These are phyloP conservation scores for Calypte anna DNA, from an alignment of 2,113 vertebrate genomes.

Conservation along the genomic window DNA sequence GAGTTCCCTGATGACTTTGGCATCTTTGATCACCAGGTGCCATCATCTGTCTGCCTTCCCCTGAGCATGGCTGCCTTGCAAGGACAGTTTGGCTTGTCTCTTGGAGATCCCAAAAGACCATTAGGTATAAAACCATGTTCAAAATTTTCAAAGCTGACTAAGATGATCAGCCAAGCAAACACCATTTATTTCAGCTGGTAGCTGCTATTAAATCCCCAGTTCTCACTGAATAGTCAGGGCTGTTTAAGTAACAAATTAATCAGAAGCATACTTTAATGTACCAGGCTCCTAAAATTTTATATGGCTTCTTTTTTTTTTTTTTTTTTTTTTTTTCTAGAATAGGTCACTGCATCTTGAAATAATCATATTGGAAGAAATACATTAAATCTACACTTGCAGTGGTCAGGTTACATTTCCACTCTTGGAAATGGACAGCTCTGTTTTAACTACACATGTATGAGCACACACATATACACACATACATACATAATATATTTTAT, in stretches of 20 bases:
- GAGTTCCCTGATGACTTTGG: constrained; percentile 32
- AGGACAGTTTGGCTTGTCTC: constrained; percentile 33
- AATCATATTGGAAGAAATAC: not conserved
- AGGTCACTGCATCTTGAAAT: not conserved
- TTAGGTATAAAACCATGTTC: not conserved
- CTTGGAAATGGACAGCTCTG: not conserved
- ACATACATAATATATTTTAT: not conserved
- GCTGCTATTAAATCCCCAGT: constrained; percentile 33
- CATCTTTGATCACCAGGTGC: constrained; percentile 60
- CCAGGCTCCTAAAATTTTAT: not conserved
- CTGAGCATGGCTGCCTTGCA: constrained; percentile 3
- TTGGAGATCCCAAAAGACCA: constrained; percentile 28
- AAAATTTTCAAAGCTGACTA: constrained; percentile 21
- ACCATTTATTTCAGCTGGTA: constrained; percentile 38
- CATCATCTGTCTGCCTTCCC: constrained; percentile 39
- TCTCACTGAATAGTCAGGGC: constrained; percentile 33
- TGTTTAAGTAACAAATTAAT: constrained; percentile 37
- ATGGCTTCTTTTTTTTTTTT: constrained; percentile 1
- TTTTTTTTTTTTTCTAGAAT: not conserved
- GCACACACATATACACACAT: not conserved
- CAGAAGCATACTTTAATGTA: constrained; percentile 19
- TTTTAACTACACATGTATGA: not conserved
- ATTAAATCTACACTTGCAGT: not conserved
- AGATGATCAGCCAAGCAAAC: constrained; percentile 43
- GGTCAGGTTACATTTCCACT: not conserved